Conservation (phyloP, 2,113 vertebrate genomes). For the Mobula hypostoma region DNA sequence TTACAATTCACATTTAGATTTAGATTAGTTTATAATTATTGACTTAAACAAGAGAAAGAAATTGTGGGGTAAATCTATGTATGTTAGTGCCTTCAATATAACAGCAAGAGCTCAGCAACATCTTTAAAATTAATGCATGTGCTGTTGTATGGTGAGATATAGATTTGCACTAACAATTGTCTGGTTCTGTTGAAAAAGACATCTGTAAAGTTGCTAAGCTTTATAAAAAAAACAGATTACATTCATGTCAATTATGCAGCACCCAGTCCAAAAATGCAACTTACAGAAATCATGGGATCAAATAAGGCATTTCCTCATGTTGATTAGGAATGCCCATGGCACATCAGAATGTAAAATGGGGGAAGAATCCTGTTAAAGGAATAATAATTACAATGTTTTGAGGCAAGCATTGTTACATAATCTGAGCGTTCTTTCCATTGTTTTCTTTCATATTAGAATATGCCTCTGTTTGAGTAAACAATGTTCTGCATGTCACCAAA, state of each 20-base stretch:
- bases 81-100: background rate
- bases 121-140: background rate
- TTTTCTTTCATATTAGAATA: background rate
- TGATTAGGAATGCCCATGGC: background rate
- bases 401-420: background rate
- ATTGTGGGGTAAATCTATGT: background rate
- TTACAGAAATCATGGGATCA: background rate
- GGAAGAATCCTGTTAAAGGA: background rate
- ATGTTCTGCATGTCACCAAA: background rate
- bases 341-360: background rate
- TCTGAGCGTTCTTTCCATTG: background rate
- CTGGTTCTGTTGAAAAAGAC: background rate
- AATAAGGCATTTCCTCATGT: background rate
- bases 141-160: background rate
- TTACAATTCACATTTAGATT: background rate
- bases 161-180: background rate
- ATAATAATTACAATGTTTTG: background rate
- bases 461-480: background rate
- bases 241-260: background rate
- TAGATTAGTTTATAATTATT: background rate
- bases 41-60: background rate
- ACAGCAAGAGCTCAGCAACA: background rate
- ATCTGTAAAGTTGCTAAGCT: background rate
- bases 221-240: background rate
- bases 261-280: background rate